These are phyloP conservation scores for Perodicticus potto DNA, from an alignment of 2,797 vertebrate genomes.

Conservation along the genomic window DNA sequence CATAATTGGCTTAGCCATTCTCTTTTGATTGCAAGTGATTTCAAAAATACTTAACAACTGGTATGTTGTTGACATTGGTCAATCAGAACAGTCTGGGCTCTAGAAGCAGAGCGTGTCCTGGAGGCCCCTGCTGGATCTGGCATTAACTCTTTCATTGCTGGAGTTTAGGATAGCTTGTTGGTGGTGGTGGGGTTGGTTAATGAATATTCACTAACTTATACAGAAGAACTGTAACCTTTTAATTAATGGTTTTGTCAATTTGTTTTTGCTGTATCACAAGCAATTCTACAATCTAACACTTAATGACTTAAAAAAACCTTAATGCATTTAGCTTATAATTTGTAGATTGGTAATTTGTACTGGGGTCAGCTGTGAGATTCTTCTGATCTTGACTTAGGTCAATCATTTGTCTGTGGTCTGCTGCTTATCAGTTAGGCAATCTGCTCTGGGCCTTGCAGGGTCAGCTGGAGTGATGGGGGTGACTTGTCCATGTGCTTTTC, in stretches of 20 bases:
- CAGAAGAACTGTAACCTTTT: background rate
- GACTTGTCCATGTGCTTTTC: background rate
- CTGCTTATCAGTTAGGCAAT: background rate
- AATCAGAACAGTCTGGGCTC: background rate
- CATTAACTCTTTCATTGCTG: background rate
- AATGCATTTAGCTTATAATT: background rate
- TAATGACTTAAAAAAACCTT: background rate
- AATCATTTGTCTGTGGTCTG: background rate
- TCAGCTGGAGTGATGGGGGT: background rate
- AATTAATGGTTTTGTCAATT: background rate
- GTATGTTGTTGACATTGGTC: background rate
- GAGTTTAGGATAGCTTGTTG: background rate
- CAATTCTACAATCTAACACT: background rate
- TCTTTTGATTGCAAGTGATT: background rate
- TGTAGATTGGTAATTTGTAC: background rate
- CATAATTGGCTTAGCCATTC: background rate
- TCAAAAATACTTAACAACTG: background rate
- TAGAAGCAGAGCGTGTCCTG: background rate
- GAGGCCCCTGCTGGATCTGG: background rate
- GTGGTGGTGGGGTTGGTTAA: background rate
- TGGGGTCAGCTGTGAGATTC: background rate
- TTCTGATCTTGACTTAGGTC: background rate
- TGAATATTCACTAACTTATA: background rate
- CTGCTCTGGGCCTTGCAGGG: background rate
- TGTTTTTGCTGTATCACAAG: background rate